phyloP scores from a whole-genome alignment of 2,797 vertebrate genomes.

The Propithecus deckenii region DNA sequence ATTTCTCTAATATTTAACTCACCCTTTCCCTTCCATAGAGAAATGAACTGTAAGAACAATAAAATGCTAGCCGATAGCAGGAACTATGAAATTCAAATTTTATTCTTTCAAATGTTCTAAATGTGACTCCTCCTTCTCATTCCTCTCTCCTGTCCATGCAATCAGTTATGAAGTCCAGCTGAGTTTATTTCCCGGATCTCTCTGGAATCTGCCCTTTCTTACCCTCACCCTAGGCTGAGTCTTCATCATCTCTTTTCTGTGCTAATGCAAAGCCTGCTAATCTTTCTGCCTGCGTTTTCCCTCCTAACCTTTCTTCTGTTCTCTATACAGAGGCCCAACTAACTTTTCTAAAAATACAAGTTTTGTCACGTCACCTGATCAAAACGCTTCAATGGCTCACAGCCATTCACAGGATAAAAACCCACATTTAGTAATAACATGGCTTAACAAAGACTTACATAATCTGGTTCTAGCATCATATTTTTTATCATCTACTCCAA shows the following conservation, averaged over 20 bases:
- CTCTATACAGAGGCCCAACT: neutral
- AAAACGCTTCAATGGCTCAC: neutral
- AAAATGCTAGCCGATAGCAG: neutral
- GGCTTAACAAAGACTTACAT: neutral
- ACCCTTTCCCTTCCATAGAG: neutral
- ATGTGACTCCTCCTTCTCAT: neutral
- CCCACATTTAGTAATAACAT: neutral
- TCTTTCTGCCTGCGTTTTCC: neutral
- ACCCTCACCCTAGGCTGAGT: rapidly evolving
- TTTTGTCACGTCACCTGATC: neutral
- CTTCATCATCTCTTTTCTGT: neutral
- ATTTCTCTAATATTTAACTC: neutral
- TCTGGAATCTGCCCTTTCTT: neutral
- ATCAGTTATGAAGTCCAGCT: neutral
- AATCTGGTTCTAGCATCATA: neutral
- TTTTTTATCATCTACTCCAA: neutral
- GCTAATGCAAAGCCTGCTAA: neutral
- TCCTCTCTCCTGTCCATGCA: neutral
- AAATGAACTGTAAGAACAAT: neutral
- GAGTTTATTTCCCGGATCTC: neutral
- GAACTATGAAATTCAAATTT: neutral
- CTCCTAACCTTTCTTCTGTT: neutral
- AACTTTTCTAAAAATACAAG: neutral
- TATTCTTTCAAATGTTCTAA: neutral
- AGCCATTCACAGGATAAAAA: neutral